phyloP scores from a whole-genome alignment of 2,113 vertebrate species.

The Alethe castanea region DNA sequence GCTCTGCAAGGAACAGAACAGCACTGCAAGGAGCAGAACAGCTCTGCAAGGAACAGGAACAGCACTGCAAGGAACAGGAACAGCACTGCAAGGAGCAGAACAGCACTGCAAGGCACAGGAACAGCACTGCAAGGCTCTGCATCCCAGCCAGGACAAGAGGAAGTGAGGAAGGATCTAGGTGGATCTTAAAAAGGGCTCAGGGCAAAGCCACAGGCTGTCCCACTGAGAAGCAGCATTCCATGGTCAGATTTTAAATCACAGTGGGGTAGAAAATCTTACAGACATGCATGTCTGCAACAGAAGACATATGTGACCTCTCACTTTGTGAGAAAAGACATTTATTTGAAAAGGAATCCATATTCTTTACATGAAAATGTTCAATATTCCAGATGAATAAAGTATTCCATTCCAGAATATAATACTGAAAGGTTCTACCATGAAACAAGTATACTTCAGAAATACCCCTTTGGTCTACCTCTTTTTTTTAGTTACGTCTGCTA shows the following conservation, averaged over 20 bases:
- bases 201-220: neutral
- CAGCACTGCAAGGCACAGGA: too few relatives aligned
- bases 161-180: neutral
- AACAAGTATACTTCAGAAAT: neutral
- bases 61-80: too few relatives aligned
- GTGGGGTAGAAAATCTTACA: neutral
- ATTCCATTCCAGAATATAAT: neutral
- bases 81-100: too few relatives aligned
- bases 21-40: too few relatives aligned
- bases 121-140: neutral
- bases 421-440: neutral
- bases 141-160: neutral
- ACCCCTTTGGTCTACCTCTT: neutral
- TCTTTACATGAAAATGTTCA: neutral
- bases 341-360: neutral
- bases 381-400: neutral
- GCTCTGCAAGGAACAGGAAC: too few relatives aligned
- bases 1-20: too few relatives aligned
- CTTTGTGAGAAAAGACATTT: neutral
- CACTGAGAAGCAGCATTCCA: neutral
- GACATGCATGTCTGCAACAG: neutral
- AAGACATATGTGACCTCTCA: neutral
- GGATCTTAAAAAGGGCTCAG: neutral
- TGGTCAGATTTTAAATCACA: neutral
- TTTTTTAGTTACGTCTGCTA: slow-evolving; percentile 41